Conservation (phyloP, 2,113 vertebrate genomes). For the Strigops habroptila region DNA sequence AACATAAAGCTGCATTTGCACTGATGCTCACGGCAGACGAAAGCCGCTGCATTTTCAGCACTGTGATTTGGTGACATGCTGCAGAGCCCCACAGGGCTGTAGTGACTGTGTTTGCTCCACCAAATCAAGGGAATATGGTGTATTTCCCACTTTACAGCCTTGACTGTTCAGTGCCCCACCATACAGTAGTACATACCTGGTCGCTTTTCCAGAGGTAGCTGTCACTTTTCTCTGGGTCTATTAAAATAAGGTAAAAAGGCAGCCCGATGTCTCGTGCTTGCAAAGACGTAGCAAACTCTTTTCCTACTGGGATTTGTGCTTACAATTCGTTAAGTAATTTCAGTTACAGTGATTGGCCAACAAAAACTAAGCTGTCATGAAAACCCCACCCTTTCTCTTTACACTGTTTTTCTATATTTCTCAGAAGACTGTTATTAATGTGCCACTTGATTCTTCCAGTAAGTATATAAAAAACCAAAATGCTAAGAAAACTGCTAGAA, state of each 20-base stretch:
- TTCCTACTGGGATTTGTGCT: neutral
- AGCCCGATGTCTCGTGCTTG: neutral
- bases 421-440: neutral
- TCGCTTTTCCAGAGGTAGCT: neutral
- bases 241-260: neutral
- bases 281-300: rapidly evolving
- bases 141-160: neutral
- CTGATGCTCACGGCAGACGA: neutral
- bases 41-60: rapidly evolving
- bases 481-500: neutral
- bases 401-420: neutral
- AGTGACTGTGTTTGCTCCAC: rapidly evolving
- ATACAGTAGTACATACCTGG: rapidly evolving
- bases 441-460: neutral
- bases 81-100: neutral
- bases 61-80: rapidly evolving
- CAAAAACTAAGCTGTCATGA: neutral
- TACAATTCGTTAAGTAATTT: neutral
- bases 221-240: neutral
- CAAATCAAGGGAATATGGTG: rapidly evolving
- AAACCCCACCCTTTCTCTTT: neutral
- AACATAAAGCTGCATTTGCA: neutral
- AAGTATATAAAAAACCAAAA: neutral
- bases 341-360: neutral
- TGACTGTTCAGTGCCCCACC: neutral